A percentile compares a stretch with the other conserved stretches of the same genome.
These are phyloP conservation scores for Diploptera punctata DNA, from an alignment of 2,888 invertebrate species.

Conservation along the genomic window DNA sequence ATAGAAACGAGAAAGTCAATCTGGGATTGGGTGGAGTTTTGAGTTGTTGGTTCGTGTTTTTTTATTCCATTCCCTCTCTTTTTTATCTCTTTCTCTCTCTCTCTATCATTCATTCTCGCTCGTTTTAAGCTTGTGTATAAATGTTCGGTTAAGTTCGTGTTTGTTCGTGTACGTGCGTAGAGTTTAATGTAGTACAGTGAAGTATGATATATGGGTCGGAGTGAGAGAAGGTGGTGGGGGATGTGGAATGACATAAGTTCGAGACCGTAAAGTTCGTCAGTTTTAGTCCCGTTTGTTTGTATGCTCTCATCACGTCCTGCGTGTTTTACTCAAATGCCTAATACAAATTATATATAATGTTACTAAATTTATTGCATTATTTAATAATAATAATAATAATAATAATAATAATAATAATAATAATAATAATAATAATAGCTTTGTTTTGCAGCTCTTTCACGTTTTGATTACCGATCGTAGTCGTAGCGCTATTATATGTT, in stretches of 20 bases:
- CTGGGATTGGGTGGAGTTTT: conserved; percentile 30
- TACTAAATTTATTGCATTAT: no score
- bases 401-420: no score
- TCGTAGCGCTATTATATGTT: no score
- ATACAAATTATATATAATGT: no score
- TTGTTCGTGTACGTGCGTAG: not conserved
- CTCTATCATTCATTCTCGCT: not conserved
- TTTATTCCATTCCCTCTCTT: conserved; percentile 14
- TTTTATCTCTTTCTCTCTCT: not conserved
- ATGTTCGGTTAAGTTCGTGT: conserved; percentile 1
- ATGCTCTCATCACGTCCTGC: not conserved
- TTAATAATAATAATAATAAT: no score
- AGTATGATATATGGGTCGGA: conserved; percentile 7
- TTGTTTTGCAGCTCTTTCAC: no score
- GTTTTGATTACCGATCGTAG: no score
- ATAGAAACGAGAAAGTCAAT: conserved; percentile 29
- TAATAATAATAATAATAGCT: no score
- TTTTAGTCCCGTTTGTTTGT: not conserved
- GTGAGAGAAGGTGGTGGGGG: not conserved
- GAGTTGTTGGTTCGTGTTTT: conserved; percentile 17
- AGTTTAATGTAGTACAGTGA: not conserved
- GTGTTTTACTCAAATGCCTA: no score
- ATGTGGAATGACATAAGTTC: conserved; percentile 2
- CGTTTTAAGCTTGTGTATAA: not conserved
- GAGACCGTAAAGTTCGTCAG: not conserved